Evolutionary conservation across 2,888 invertebrate genomes (phyloP).

Genomic region (Sturmia bella): DNA sequence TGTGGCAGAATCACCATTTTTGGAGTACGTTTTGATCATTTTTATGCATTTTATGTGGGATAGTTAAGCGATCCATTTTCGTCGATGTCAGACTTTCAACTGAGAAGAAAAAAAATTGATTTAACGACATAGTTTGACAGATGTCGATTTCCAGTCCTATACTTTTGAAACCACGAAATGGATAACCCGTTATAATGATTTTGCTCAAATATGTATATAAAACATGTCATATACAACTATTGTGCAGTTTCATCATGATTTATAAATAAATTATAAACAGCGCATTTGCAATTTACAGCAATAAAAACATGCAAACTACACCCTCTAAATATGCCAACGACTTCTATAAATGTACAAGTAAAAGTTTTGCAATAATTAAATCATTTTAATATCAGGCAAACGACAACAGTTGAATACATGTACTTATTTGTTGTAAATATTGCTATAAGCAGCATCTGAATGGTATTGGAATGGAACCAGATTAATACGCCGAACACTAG

Average conservation of each 20-base stretch:
- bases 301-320: constrained; percentile 38
- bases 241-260: constrained; percentile 33
- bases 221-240: not conserved
- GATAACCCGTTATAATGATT: too few species aligned
- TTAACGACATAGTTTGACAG: too few species aligned
- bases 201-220: too few species aligned
- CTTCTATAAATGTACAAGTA: constrained; percentile 14
- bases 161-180: too few species aligned
- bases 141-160: too few species aligned
- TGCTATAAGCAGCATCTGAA: not conserved
- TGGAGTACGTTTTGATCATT: too few species aligned
- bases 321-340: constrained; percentile 32
- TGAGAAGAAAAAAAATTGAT: too few species aligned
- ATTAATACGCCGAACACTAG: too few species aligned
- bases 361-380: constrained; percentile 13
- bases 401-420: constrained; percentile 12
- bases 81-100: too few species aligned
- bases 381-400: constrained; percentile 15
- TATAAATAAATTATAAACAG: constrained; percentile 19
- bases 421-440: constrained; percentile 1
- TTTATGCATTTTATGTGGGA: too few species aligned
- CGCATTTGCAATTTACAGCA: constrained; percentile 16
- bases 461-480: not conserved
- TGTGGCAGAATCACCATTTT: too few species aligned
- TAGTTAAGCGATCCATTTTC: too few species aligned